A percentile compares a stretch with the other conserved stretches of the same genome.
Evolutionary conservation across 2,888 invertebrate genomes (phyloP).

Genomic region (Bombyx huttoni): DNA sequence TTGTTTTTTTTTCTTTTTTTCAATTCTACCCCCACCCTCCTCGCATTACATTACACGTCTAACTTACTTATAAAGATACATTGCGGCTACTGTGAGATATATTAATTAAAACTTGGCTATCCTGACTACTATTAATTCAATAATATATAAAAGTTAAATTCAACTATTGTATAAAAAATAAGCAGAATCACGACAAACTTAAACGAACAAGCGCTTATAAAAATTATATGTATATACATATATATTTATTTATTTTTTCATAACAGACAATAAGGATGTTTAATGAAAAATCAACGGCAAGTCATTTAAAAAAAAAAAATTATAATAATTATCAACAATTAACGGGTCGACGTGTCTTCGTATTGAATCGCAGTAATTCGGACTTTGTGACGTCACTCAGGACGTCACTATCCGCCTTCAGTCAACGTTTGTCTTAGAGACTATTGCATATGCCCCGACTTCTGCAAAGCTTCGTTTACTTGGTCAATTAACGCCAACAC

Average conservation of each 20-base stretch:
- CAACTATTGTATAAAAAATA: slow-evolving; percentile 47
- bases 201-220: slow-evolving; percentile 45
- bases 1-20: slow-evolving; percentile 12
- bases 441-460: not conserved
- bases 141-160: slow-evolving; percentile 51
- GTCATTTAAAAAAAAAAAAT: slow-evolving; percentile 47
- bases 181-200: slow-evolving; percentile 39
- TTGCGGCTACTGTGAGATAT: slow-evolving; percentile 52
- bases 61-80: slow-evolving; percentile 56
- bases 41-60: slow-evolving; percentile 65
- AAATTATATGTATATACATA: slow-evolving; percentile 27
- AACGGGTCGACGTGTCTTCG: not conserved
- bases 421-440: too few relatives aligned
- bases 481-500: not conserved
- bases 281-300: slow-evolving; percentile 66
- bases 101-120: slow-evolving; percentile 73
- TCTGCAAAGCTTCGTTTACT: not conserved
- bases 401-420: not conserved
- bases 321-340: slow-evolving; percentile 42
- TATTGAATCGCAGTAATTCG: not conserved
- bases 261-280: slow-evolving; percentile 66
- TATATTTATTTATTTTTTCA: slow-evolving; percentile 17
- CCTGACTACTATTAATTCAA: slow-evolving; percentile 65
- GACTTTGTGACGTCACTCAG: not conserved
- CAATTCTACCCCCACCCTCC: slow-evolving; percentile 14